Evolutionary conservation across 1,140 invertebrate species (phyloP).

Genomic region (Pseudomyrmex flavicornis): DNA sequence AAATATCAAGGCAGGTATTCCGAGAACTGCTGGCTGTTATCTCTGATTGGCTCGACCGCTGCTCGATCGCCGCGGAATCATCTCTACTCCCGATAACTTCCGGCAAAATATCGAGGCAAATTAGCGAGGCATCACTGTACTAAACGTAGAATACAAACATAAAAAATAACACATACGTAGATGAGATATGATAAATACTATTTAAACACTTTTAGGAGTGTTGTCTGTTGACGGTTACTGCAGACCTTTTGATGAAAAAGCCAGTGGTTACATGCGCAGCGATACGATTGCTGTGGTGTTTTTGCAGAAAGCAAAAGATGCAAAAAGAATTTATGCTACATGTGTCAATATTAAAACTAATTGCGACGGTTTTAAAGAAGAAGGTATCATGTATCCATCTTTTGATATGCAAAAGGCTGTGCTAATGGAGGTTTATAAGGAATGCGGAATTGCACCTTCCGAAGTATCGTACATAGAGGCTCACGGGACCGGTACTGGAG

Average conservation of each 20-base stretch:
- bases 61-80: no score
- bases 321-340: constrained; percentile 94
- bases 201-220: constrained; percentile 95
- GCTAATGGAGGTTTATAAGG: constrained; percentile 93
- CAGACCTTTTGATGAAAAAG: constrained; percentile 96
- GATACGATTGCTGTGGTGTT: constrained; percentile 94
- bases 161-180: no score
- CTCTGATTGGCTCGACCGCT: no score
- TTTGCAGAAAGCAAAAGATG: constrained; percentile 91
- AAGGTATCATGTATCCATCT: constrained; percentile 96
- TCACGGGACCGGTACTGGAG: constrained; percentile 98
- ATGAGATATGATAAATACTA: constrained; percentile 82
- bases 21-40: no score
- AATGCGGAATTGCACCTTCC: constrained; percentile 92
- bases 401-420: constrained; percentile 94
- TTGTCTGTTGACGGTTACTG: constrained; percentile 95
- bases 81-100: no score
- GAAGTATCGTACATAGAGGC: constrained; percentile 96
- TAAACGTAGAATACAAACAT: no score
- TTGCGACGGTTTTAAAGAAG: constrained; percentile 94
- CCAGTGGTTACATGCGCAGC: constrained; percentile 97
- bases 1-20: no score
- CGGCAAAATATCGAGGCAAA: no score
- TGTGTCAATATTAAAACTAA: constrained; percentile 95
- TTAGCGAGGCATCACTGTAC: no score